These are phyloP conservation scores for Pachymerium ferrugineum DNA, from an alignment of 2,888 invertebrate species.

Conservation along the genomic window DNA sequence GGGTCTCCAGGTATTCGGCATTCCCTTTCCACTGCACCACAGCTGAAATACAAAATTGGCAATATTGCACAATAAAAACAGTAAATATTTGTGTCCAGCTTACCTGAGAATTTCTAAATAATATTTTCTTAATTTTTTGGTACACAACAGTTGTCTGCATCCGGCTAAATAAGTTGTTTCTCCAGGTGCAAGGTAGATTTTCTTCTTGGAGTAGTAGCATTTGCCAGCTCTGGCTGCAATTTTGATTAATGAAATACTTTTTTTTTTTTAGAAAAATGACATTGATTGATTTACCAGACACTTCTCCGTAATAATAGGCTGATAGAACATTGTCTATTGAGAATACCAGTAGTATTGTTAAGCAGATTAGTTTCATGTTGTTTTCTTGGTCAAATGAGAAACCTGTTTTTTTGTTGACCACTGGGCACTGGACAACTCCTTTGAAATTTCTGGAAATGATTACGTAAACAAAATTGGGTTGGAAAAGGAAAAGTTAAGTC, in stretches of 20 bases:
- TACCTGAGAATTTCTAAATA: neutral
- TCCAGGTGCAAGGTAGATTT: neutral
- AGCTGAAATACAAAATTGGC: neutral
- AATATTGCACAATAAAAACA: neutral
- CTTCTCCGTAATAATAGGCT: neutral
- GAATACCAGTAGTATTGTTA: neutral
- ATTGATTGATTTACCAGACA: neutral
- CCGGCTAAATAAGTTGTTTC: neutral
- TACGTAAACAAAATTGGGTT: neutral
- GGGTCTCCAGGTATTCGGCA: neutral
- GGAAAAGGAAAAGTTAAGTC: no score
- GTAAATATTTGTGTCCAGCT: neutral
- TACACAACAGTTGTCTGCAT: neutral
- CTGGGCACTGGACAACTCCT: neutral
- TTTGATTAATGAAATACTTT: no score
- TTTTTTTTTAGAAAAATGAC: no score
- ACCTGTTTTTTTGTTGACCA: neutral
- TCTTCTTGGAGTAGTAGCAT: neutral
- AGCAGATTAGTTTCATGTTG: neutral
- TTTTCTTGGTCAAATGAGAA: no score
- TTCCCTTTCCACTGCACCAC: neutral
- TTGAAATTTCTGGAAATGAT: neutral
- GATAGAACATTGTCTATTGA: neutral
- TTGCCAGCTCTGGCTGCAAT: neutral
- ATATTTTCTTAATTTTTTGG: neutral